Evolutionary conservation across 2,888 invertebrate genomes (phyloP).

Genomic region (Esperia sulphurella): DNA sequence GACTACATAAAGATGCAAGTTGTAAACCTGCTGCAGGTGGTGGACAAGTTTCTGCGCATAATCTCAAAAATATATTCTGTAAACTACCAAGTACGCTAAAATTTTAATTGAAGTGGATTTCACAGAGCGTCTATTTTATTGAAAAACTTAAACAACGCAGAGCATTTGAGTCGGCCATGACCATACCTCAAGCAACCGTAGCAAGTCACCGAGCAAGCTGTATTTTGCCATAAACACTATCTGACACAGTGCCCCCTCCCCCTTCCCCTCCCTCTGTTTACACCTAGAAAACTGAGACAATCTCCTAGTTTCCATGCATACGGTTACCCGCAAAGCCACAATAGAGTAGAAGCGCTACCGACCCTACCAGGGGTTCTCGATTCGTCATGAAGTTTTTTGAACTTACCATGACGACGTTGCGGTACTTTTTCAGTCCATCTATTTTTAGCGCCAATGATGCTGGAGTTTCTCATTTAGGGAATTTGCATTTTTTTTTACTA

Average conservation of each 20-base stretch:
- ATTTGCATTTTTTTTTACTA: too few relatives aligned
- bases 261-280: conserved; percentile 9
- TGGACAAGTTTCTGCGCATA: too few relatives aligned
- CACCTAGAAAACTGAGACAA: conserved; percentile 35
- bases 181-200: not conserved
- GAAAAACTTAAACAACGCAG: not conserved
- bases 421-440: too few relatives aligned
- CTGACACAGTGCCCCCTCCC: conserved; percentile 18
- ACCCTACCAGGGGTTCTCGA: conserved; percentile 20
- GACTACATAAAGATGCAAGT: too few relatives aligned
- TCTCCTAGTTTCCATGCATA: conserved; percentile 36
- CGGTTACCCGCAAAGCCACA: conserved; percentile 33
- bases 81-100: too few relatives aligned
- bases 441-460: too few relatives aligned
- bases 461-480: too few relatives aligned
- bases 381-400: conserved; percentile 5
- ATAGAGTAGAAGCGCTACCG: conserved; percentile 14
- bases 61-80: too few relatives aligned
- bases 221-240: conserved; percentile 6
- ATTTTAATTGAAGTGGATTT: too few relatives aligned
- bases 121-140: too few relatives aligned
- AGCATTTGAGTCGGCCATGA: too few relatives aligned
- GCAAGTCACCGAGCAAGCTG: conserved; percentile 6
- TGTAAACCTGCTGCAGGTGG: too few relatives aligned
- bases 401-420: not conserved